Percentiles rank a stretch among this genome's conserved stretches.
These are phyloP conservation scores for Helobdella robusta DNA, from an alignment of 2,888 invertebrate species.

Conservation along the genomic window DNA sequence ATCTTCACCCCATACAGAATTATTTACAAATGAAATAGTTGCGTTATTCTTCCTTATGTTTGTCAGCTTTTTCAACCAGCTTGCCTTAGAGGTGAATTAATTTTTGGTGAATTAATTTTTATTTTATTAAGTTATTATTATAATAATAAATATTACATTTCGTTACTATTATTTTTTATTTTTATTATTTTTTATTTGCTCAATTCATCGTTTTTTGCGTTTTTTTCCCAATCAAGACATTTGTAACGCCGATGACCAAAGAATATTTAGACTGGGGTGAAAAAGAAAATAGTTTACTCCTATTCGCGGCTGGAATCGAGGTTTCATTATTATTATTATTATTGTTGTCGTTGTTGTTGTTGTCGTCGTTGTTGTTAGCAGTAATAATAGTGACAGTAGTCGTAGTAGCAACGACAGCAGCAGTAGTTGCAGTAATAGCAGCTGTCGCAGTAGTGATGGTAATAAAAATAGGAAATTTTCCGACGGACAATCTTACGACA, in stretches of 20 bases:
- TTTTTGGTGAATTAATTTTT: neutral
- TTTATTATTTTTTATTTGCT: no score
- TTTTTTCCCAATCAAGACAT: conserved; percentile 40
- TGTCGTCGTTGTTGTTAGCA: neutral
- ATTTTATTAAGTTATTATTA: neutral
- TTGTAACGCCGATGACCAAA: conserved; percentile 48
- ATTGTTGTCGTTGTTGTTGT: neutral
- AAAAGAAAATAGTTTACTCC: conserved; percentile 49
- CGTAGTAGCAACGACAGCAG: no score
- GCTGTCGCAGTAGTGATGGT: no score
- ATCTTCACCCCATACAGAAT: no score
- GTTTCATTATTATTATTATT: conserved; percentile 32
- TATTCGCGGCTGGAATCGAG: conserved; percentile 48
- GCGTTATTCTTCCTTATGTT: conserved; percentile 48
- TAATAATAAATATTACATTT: no score
- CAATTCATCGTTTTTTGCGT: no score
- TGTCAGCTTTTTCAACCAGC: conserved; percentile 50
- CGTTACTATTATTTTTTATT: no score
- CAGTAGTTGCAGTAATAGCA: no score
- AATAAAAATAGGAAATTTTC: no score
- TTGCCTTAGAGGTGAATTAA: conserved; percentile 48
- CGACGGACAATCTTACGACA: no score
- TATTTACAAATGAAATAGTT: conserved; percentile 48
- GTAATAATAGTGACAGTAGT: no score
- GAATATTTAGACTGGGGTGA: conserved; percentile 47